These are phyloP conservation scores for Acanthosepion pharaonis DNA, from an alignment of 2,888 invertebrate genomes.

Conservation along the genomic window DNA sequence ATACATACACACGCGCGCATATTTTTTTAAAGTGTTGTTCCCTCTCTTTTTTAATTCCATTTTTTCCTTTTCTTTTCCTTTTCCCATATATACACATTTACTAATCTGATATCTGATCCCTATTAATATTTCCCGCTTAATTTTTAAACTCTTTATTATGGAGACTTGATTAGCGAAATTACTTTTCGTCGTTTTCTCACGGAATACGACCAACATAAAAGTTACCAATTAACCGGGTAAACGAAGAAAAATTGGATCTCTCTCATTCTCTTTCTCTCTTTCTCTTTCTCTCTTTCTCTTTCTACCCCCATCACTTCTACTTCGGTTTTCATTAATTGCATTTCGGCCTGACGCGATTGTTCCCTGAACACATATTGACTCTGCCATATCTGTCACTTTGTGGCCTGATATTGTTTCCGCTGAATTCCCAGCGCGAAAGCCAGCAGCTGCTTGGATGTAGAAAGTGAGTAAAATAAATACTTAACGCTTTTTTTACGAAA, in stretches of 20 bases:
- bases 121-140: background rate
- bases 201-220: background rate
- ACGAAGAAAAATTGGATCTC: background rate
- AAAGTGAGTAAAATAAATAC: background rate
- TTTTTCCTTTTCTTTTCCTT: too few relatives aligned
- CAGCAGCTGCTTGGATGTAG: background rate
- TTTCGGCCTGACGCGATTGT: background rate
- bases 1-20: too few relatives aligned
- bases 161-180: background rate
- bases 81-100: background rate
- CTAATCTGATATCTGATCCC: background rate
- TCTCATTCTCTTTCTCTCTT: background rate
- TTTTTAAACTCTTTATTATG: background rate
- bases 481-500: background rate
- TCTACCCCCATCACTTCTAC: background rate
- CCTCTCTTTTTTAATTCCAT: too few relatives aligned
- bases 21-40: too few relatives aligned
- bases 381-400: background rate
- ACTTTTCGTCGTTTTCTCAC: background rate
- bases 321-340: background rate
- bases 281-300: background rate
- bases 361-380: background rate
- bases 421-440: background rate
- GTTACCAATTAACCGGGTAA: background rate
- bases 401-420: background rate